Evolutionary conservation across 2,888 invertebrate species (phyloP).

Genomic region (Ischnura elegans): DNA sequence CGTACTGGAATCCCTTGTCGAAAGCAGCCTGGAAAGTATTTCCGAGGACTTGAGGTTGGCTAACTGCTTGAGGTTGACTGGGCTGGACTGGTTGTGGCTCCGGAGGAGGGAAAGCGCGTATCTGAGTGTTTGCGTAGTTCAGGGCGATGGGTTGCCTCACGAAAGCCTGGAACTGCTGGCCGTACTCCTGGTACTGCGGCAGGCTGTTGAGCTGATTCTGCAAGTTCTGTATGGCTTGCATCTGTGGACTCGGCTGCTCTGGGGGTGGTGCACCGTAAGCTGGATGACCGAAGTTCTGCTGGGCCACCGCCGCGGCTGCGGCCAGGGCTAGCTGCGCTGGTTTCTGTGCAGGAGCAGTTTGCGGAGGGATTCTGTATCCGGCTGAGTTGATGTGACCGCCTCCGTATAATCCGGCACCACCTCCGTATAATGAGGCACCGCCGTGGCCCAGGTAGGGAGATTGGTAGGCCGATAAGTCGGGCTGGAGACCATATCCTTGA

Average conservation of each 20-base stretch:
- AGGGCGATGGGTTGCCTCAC: slow-evolving; percentile 45
- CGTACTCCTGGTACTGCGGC: slow-evolving; percentile 46
- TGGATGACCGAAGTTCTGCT: slow-evolving; percentile 59
- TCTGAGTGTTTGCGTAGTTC: slow-evolving; percentile 45
- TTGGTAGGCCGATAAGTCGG: slow-evolving; percentile 25
- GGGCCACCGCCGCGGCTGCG: slow-evolving; percentile 42
- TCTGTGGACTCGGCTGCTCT: background rate
- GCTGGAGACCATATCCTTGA: background rate
- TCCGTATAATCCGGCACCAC: background rate
- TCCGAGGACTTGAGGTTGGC: background rate
- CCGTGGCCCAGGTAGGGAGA: background rate
- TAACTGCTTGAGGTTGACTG: background rate
- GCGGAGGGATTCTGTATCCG: slow-evolving; percentile 24
- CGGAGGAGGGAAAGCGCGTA: background rate
- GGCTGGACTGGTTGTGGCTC: background rate
- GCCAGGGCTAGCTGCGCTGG: slow-evolving; percentile 41
- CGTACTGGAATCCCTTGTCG: background rate
- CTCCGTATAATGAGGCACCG: background rate
- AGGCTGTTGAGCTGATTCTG: background rate
- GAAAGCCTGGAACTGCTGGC: slow-evolving; percentile 38
- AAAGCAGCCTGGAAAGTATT: slow-evolving; percentile 9
- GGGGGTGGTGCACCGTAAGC: slow-evolving; percentile 45
- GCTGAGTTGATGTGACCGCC: background rate
- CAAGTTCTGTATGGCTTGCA: background rate
- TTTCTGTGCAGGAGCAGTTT: slow-evolving; percentile 21